phyloP scores from a whole-genome alignment of 2,113 vertebrate species.

The Pipa parva region DNA sequence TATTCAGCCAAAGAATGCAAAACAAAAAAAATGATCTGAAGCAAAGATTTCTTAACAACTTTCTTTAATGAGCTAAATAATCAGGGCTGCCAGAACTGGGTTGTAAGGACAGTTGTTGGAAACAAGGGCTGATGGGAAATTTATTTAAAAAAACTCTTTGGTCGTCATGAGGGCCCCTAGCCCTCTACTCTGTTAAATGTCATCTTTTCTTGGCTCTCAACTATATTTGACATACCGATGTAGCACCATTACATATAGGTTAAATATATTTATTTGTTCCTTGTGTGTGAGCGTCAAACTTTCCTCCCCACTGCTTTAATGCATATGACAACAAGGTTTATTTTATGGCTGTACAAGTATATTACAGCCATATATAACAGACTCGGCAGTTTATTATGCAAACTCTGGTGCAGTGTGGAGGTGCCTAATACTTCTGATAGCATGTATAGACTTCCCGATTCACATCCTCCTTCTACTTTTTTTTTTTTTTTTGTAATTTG shows the following conservation, averaged over 20 bases:
- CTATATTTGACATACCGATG: background rate
- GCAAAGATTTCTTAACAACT: constrained; percentile 3
- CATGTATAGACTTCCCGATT: background rate
- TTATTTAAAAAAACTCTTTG: background rate
- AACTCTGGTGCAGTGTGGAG: constrained; percentile 17
- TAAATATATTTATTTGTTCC: constrained; percentile 37
- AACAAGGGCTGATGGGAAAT: constrained; percentile 11
- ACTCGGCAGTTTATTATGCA: background rate
- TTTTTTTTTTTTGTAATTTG: constrained; percentile 16
- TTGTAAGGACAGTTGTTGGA: background rate
- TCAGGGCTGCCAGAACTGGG: constrained; percentile 2
- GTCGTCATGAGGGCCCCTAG: background rate
- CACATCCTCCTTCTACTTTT: background rate
- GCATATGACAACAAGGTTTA: constrained; percentile 2
- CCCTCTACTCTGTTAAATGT: background rate
- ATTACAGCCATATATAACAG: background rate
- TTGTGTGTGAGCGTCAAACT: background rate
- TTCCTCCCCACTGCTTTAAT: background rate
- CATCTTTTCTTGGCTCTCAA: background rate
- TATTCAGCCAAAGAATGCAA: constrained; percentile 39
- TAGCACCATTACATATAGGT: constrained; percentile 5
- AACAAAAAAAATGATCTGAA: constrained; percentile 18
- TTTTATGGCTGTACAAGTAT: background rate
- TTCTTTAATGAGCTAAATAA: background rate
- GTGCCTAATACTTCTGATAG: background rate